These are phyloP conservation scores for Lophura nycthemera DNA, from an alignment of 2,113 vertebrate genomes.

Conservation along the genomic window DNA sequence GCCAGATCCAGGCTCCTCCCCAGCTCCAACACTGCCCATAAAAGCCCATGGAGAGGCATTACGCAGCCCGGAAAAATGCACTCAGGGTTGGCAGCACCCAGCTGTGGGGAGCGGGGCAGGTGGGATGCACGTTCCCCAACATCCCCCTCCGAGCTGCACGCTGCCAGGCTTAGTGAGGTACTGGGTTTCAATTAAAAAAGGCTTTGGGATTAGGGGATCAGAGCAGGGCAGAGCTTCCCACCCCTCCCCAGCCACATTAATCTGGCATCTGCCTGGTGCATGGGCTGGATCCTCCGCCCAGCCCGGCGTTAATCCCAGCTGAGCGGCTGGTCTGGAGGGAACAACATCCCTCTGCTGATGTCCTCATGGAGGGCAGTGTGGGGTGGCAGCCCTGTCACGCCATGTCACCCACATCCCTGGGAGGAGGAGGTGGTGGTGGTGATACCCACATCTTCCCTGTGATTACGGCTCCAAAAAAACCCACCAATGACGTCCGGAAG, in stretches of 20 bases:
- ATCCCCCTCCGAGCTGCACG: no score
- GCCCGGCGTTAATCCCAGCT: slow-evolving; percentile 7
- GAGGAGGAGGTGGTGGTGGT: not conserved
- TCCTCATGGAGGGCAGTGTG: not conserved
- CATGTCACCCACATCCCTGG: fast-evolving
- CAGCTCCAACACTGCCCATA: slow-evolving; percentile 38
- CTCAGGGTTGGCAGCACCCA: not conserved
- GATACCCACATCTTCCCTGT: not conserved
- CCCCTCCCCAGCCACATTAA: not conserved
- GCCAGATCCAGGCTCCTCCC: slow-evolving; percentile 17
- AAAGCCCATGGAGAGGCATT: slow-evolving; percentile 44
- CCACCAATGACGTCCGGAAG: fast-evolving
- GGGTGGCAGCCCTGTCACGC: not conserved
- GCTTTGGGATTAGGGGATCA: slow-evolving; percentile 26
- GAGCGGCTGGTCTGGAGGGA: not conserved
- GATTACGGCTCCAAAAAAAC: not conserved
- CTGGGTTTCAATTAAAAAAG: slow-evolving; percentile 4
- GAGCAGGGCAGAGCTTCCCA: not conserved
- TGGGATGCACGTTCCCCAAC: not conserved
- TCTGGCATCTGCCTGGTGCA: not conserved
- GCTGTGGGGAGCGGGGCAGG: not conserved
- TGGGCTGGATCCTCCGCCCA: not conserved
- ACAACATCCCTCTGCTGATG: no score
- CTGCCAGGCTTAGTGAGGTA: not conserved
- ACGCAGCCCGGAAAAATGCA: slow-evolving; percentile 59